These are phyloP conservation scores for Etia nguti DNA, from an alignment of 2,113 vertebrate species.

Conservation along the genomic window DNA sequence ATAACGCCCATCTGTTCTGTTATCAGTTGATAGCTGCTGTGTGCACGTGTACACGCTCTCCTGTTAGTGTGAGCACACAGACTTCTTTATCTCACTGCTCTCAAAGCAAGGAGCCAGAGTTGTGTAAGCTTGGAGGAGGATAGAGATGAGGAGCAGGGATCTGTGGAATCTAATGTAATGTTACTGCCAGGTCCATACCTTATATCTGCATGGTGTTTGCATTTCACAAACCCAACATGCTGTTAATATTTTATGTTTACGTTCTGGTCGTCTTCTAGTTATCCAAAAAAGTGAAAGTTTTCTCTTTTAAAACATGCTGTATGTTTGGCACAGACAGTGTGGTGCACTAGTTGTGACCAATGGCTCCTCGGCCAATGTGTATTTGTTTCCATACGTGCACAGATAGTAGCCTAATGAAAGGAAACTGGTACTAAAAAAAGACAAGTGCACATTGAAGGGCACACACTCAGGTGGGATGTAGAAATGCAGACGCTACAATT, in stretches of 20 bases:
- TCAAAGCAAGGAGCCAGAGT: background rate
- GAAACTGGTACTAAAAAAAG: background rate
- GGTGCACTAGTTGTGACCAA: background rate
- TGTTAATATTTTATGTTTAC: background rate
- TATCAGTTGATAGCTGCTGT: constrained; percentile 33
- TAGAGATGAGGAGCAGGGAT: background rate
- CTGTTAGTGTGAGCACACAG: constrained; percentile 7
- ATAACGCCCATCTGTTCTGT: constrained; percentile 12
- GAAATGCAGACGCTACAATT: background rate
- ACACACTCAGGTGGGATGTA: background rate
- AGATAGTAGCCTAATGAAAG: background rate
- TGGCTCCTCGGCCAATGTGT: background rate
- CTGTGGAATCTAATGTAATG: constrained; percentile 9
- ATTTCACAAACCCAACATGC: background rate
- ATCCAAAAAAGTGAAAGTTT: background rate
- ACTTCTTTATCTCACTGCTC: constrained; percentile 38
- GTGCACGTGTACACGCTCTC: constrained; percentile 10
- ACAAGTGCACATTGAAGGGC: background rate
- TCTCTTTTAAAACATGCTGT: background rate
- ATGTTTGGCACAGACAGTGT: background rate
- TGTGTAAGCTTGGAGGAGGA: constrained; percentile 24
- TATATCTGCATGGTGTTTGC: background rate
- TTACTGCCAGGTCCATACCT: background rate
- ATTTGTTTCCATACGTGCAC: background rate
- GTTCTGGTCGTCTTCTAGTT: background rate